A percentile compares a stretch with the other conserved stretches of the same genome.
These are phyloP conservation scores for Fratercula arctica DNA, from an alignment of 2,797 vertebrate genomes.

Conservation along the genomic window DNA sequence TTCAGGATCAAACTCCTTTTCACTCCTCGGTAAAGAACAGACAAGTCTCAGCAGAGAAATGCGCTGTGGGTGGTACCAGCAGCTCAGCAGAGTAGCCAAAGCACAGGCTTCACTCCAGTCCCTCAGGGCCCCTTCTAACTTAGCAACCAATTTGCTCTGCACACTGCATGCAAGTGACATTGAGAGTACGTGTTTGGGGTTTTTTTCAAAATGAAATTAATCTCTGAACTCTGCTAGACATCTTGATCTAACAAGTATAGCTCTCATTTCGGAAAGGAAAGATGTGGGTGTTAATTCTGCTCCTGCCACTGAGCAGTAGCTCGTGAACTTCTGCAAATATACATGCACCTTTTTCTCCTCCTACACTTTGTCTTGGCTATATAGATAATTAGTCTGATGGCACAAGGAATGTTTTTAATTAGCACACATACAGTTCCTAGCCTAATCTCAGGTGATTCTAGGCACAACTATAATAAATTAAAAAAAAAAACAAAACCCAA, in stretches of 20 bases:
- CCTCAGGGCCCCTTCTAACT: not conserved
- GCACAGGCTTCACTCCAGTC: not conserved
- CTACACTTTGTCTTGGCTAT: not conserved
- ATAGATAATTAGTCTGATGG: not conserved
- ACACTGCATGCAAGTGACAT: not conserved
- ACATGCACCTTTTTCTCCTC: not conserved
- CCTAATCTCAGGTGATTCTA: not conserved
- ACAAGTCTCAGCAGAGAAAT: rapidly evolving
- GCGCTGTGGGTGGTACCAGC: not conserved
- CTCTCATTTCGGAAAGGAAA: not conserved
- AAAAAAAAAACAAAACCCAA: not conserved
- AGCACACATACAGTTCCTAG: not conserved
- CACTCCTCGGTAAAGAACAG: not conserved
- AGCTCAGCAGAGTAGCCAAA: not conserved
- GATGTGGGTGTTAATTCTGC: not conserved
- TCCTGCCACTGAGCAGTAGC: not conserved
- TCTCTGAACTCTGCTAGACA: not conserved
- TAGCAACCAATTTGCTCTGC: not conserved
- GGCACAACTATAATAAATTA: not conserved
- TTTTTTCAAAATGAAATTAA: not conserved
- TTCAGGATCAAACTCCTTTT: not conserved
- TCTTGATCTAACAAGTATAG: not conserved
- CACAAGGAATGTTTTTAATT: not conserved
- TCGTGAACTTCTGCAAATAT: not conserved
- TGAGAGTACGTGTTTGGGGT: not conserved